Percentiles rank a stretch among this genome's conserved stretches.
These are phyloP conservation scores for Poeciliopsis turrubarensis DNA, from an alignment of 2,113 vertebrate species.

Conservation along the genomic window DNA sequence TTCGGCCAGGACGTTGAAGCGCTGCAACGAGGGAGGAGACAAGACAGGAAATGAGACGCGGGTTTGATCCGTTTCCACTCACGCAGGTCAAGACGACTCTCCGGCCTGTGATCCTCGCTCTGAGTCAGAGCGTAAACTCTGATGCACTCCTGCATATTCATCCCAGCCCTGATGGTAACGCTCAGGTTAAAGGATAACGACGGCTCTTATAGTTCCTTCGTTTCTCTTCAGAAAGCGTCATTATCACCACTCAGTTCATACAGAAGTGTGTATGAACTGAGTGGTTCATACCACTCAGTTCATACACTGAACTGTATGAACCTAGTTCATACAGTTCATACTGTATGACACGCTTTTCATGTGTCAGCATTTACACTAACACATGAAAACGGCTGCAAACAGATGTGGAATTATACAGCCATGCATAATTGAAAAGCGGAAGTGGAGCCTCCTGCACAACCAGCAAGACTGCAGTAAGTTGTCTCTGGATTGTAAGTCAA, in stretches of 20 bases:
- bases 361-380: no score
- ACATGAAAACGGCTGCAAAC: no score
- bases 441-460: no score
- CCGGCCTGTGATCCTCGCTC: constrained; percentile 15
- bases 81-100: constrained; percentile 3
- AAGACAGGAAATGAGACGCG: neutral
- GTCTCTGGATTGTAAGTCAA: no score
- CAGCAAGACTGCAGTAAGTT: no score
- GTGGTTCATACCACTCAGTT: no score
- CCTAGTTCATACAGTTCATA: no score
- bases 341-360: no score
- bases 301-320: no score
- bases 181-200: constrained; percentile 90
- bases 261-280: no score
- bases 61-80: neutral
- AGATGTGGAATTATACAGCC: no score
- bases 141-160: neutral
- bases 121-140: constrained; percentile 6
- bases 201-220: constrained; percentile 91
- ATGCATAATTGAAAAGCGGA: no score
- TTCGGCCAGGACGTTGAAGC: constrained; percentile 80
- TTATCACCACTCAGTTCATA: constrained; percentile 89
- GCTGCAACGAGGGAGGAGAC: constrained; percentile 78
- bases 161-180: constrained; percentile 8
- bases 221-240: constrained; percentile 84